Conservation (phyloP, 2,113 vertebrate species). For the Nymphicus hollandicus region DNA sequence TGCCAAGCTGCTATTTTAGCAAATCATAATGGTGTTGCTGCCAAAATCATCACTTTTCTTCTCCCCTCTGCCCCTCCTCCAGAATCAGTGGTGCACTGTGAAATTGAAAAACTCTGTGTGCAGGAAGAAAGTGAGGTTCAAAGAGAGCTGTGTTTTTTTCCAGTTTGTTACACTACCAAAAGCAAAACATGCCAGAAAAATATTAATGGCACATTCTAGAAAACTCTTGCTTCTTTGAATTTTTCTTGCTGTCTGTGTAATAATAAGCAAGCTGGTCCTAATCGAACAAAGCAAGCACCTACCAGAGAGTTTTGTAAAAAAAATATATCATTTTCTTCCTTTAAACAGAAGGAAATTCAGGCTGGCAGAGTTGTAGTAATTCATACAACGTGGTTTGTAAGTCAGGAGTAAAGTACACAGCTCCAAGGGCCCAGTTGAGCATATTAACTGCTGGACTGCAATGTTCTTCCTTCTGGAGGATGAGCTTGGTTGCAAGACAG, state of each 20-base stretch:
- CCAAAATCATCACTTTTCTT: conserved; percentile 67
- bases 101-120: conserved; percentile 35
- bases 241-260: conserved; percentile 5
- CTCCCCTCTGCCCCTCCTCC: background rate
- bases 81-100: conserved; percentile 36
- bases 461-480: background rate
- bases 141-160: conserved; percentile 51
- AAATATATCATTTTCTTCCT: background rate
- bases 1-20: conserved; percentile 71
- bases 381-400: background rate
- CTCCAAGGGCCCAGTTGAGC: background rate
- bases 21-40: conserved; percentile 52
- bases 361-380: background rate
- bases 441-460: background rate
- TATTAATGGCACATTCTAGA: conserved; percentile 28
- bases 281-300: background rate
- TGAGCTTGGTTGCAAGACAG: background rate
- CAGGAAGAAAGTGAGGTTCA: conserved; percentile 63
- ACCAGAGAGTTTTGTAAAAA: background rate
- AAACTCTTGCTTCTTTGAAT: background rate
- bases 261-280: background rate
- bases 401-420: background rate
- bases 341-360: background rate
- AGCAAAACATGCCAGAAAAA: conserved; percentile 51
- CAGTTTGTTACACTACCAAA: conserved; percentile 4